Conservation (phyloP, 2,888 invertebrate species). For the Lithophane semibrunnea region DNA sequence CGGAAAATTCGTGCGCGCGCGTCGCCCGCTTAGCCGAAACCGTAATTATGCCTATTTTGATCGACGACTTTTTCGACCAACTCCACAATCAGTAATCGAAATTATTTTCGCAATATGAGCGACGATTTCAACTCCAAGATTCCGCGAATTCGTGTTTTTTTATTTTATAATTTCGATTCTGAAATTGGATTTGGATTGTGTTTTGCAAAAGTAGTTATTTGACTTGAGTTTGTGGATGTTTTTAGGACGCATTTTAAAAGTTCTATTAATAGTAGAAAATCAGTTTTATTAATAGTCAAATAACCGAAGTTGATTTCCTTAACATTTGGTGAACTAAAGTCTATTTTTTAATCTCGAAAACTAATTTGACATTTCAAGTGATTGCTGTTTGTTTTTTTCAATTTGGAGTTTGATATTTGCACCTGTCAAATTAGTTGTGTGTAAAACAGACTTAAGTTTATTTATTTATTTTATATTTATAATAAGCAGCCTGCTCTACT, state of each 20-base stretch:
- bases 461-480: no score
- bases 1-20: constrained; percentile 80
- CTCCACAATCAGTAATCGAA: constrained; percentile 67
- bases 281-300: neutral
- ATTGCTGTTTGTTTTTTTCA: no score
- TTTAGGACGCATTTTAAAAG: neutral
- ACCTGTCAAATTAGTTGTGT: no score
- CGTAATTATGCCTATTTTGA: constrained; percentile 88
- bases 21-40: constrained; percentile 73
- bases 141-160: constrained; percentile 33
- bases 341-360: no score
- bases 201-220: neutral
- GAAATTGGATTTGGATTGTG: constrained; percentile 24
- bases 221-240: neutral
- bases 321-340: neutral
- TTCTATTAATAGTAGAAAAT: neutral
- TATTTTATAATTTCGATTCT: constrained; percentile 16
- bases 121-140: constrained; percentile 45
- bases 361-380: no score
- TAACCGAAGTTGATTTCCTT: no score
- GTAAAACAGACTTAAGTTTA: no score
- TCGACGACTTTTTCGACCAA: constrained; percentile 78
- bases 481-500: neutral
- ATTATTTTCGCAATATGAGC: constrained; percentile 64
- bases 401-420: no score